phyloP scores from a whole-genome alignment of 2,797 vertebrate species.

The Typhlichthys subterraneus region DNA sequence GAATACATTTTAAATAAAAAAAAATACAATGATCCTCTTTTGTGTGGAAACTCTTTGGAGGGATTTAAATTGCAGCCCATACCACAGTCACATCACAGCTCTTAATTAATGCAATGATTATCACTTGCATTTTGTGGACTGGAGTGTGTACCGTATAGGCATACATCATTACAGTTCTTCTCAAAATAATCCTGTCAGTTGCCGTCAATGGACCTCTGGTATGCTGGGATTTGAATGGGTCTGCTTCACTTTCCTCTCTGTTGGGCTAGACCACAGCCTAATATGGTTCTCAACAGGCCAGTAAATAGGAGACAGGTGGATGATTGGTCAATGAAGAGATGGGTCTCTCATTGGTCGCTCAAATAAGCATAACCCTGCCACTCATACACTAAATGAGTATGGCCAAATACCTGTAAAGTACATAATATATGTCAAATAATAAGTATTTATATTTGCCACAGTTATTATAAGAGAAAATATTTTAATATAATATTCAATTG shows the following conservation, averaged over 20 bases:
- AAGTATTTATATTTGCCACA: background rate
- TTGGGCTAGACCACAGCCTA: constrained; percentile 2
- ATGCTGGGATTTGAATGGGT: constrained; percentile 31
- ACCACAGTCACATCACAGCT: constrained; percentile 11
- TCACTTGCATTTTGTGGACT: constrained; percentile 22
- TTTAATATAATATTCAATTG: constrained; percentile 10
- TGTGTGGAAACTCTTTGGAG: constrained; percentile 12
- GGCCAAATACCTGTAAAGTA: too few species aligned
- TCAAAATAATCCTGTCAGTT: constrained; percentile 37
- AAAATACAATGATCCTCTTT: background rate
- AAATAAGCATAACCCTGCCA: constrained; percentile 1
- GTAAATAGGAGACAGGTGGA: constrained; percentile 35
- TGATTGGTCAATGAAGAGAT: constrained; percentile 30
- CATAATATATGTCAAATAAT: too few species aligned
- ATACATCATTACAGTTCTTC: constrained; percentile 46
- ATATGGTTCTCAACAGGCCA: constrained; percentile 23
- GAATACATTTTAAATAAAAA: too few species aligned
- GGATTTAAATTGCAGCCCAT: constrained; percentile 14
- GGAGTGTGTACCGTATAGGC: constrained; percentile 18
- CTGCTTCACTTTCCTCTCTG: constrained; percentile 13
- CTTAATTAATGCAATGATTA: constrained; percentile 16
- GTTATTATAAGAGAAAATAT: constrained; percentile 9
- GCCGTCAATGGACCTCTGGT: constrained; percentile 21
- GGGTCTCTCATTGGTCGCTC: constrained; percentile 12
- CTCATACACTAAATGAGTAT: background rate